Conservation (phyloP, 2,113 vertebrate species). For the Pavo muticus region DNA sequence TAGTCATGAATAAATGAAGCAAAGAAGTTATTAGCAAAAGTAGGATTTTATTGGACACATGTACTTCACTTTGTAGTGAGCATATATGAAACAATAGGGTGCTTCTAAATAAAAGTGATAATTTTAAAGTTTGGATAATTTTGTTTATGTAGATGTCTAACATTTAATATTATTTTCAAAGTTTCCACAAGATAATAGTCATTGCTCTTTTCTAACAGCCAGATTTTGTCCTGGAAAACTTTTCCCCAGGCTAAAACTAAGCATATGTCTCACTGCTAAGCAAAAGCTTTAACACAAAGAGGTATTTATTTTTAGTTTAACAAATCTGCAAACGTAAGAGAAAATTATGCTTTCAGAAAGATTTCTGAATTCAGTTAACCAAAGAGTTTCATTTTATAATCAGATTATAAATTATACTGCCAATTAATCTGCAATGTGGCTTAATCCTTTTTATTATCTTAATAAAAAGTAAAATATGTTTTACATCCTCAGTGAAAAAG, state of each 20-base stretch:
- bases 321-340: background rate
- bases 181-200: background rate
- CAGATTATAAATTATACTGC: conserved; percentile 24
- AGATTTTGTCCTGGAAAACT: background rate
- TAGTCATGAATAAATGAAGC: background rate
- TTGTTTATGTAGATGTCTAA: background rate
- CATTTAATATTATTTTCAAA: background rate
- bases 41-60: background rate
- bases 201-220: background rate
- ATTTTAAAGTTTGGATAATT: background rate
- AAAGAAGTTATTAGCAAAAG: background rate
- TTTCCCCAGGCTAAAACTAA: background rate
- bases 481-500: conserved; percentile 11
- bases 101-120: background rate
- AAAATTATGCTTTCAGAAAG: conserved; percentile 33
- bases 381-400: conserved; percentile 11
- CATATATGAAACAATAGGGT: background rate
- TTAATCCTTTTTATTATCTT: conserved; percentile 61
- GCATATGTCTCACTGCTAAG: background rate
- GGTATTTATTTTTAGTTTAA: conserved; percentile 39
- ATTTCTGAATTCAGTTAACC: conserved; percentile 46
- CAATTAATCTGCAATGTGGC: conserved; percentile 59
- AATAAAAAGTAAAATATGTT: conserved; percentile 57
- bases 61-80: background rate
- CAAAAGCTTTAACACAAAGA: background rate